Evolutionary conservation across 2,797 vertebrate species (phyloP).

Genomic region (Merluccius polli): DNA sequence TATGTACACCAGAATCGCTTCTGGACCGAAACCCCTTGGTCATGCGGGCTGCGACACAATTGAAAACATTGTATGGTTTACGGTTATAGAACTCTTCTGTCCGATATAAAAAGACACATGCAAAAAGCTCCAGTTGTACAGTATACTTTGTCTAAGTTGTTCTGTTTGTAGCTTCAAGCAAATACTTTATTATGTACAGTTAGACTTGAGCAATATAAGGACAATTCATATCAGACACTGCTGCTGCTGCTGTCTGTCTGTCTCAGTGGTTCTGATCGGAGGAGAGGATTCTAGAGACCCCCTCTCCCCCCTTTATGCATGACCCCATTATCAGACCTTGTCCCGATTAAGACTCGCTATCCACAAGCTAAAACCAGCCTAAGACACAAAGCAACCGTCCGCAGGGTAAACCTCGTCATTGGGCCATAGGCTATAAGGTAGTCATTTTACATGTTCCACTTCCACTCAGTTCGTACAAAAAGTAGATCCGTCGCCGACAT

Average conservation of each 20-base stretch:
- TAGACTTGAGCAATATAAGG: slow-evolving; percentile 49
- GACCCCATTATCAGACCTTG: not conserved
- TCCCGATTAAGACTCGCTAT: slow-evolving; percentile 25
- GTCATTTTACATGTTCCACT: not conserved
- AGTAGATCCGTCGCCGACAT: not conserved
- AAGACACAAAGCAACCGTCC: slow-evolving; percentile 23
- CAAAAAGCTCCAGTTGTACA: slow-evolving; percentile 79
- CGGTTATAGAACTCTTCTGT: slow-evolving; percentile 74
- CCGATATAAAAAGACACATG: slow-evolving; percentile 87
- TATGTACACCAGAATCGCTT: slow-evolving; percentile 72
- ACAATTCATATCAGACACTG: slow-evolving; percentile 41
- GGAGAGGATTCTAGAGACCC: not conserved
- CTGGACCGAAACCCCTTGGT: slow-evolving; percentile 75
- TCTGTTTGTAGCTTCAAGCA: slow-evolving; percentile 70
- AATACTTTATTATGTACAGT: slow-evolving; percentile 78
- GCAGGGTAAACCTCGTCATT: not conserved
- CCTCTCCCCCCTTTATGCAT: slow-evolving; percentile 48
- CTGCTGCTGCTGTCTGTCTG: slow-evolving; percentile 7
- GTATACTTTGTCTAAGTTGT: slow-evolving; percentile 62
- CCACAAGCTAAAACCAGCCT: slow-evolving; percentile 25
- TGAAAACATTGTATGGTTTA: slow-evolving; percentile 68
- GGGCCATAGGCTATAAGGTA: not conserved
- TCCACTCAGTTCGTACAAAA: not conserved
- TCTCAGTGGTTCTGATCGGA: slow-evolving; percentile 25
- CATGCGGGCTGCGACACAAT: slow-evolving; percentile 83